Evolutionary conservation across 2,797 vertebrate species (phyloP).

Genomic region (Oreochromis grahami): DNA sequence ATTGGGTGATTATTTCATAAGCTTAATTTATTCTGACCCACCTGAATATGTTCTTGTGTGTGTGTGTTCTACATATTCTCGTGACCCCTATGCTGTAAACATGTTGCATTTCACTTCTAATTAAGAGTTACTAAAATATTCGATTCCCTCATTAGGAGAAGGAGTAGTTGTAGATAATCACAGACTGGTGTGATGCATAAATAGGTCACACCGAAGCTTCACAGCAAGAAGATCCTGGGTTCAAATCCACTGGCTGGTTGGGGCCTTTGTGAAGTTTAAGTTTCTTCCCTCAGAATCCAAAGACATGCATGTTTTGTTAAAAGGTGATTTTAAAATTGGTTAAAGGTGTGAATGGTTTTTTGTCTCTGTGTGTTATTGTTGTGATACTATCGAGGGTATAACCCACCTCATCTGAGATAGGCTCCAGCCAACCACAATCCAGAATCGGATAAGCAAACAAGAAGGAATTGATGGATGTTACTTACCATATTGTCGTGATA

Average conservation of each 20-base stretch:
- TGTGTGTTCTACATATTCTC: neutral
- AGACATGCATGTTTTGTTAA: neutral
- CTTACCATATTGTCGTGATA: neutral
- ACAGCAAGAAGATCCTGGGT: neutral
- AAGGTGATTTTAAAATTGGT: neutral
- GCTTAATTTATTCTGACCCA: neutral
- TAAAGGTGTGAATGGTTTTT: neutral
- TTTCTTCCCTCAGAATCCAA: neutral
- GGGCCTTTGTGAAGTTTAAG: neutral
- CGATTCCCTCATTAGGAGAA: slow-evolving; percentile 25
- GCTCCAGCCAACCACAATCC: neutral
- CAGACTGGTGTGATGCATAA: neutral
- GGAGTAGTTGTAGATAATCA: slow-evolving; percentile 27
- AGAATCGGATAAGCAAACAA: no score
- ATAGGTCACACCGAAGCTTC: neutral
- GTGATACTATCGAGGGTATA: neutral
- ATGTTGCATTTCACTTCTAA: slow-evolving; percentile 20
- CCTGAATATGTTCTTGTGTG: neutral
- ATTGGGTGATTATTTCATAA: neutral
- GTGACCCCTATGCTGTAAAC: slow-evolving; percentile 36
- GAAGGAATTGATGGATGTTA: no score
- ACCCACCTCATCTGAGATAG: neutral
- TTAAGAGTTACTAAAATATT: neutral
- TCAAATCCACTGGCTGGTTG: neutral
- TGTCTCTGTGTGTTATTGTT: neutral